These are phyloP conservation scores for Colistium nudipinnis DNA, from an alignment of 2,113 vertebrate genomes.

Conservation along the genomic window DNA sequence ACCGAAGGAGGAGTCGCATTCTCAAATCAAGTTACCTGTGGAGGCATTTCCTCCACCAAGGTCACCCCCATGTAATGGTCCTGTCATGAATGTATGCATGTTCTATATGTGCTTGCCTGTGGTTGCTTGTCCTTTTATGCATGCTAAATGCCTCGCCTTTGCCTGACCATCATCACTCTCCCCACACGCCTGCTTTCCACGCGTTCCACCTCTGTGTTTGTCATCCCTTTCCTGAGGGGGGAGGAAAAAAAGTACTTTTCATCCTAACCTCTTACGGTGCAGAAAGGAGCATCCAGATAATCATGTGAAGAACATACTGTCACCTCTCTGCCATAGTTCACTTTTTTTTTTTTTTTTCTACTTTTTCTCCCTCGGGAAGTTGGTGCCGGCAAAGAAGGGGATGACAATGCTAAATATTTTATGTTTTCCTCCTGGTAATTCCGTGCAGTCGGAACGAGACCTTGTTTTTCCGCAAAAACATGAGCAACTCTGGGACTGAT, in stretches of 20 bases:
- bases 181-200: slow-evolving; percentile 14
- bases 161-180: slow-evolving; percentile 35
- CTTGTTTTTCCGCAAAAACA: slow-evolving; percentile 70
- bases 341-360: slow-evolving; percentile 1
- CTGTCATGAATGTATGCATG: slow-evolving; percentile 60
- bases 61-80: slow-evolving; percentile 31
- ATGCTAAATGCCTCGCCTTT: slow-evolving; percentile 38
- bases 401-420: slow-evolving; percentile 76
- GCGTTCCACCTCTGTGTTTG: slow-evolving; percentile 40
- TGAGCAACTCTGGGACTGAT: slow-evolving; percentile 63
- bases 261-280: slow-evolving; percentile 35
- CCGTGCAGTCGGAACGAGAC: slow-evolving; percentile 61
- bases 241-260: not conserved
- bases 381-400: slow-evolving; percentile 34
- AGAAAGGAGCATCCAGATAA: slow-evolving; percentile 24
- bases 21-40: slow-evolving; percentile 23
- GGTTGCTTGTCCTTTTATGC: slow-evolving; percentile 50
- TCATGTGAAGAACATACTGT: slow-evolving; percentile 15
- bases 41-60: slow-evolving; percentile 31
- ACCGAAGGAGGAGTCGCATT: not conserved
- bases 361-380: slow-evolving; percentile 42
- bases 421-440: slow-evolving; percentile 76
- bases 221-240: slow-evolving; percentile 36
- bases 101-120: not conserved
- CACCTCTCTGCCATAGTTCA: slow-evolving; percentile 17